Percentiles rank a stretch among this genome's conserved stretches.
These are phyloP conservation scores for Ctenosaura bakeri DNA, from an alignment of 2,797 vertebrate genomes.

Conservation along the genomic window DNA sequence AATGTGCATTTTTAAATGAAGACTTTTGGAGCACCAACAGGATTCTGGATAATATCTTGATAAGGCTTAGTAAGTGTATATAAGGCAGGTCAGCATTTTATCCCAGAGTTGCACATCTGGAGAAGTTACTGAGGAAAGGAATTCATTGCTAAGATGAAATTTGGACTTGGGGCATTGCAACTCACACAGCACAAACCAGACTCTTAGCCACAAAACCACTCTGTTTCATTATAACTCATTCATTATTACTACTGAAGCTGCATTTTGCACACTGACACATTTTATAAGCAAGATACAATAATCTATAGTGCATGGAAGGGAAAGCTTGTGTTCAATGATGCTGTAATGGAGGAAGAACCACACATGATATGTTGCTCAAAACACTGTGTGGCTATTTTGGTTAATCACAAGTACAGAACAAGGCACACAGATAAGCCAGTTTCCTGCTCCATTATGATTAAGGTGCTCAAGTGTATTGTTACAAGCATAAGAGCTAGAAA, in stretches of 20 bases:
- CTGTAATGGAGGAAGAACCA: not conserved
- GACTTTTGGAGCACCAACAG: too few relatives aligned
- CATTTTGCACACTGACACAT: not conserved
- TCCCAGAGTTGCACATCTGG: too few relatives aligned
- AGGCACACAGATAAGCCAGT: not conserved
- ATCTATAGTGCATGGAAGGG: not conserved
- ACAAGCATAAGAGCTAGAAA: not conserved
- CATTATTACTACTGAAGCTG: too few relatives aligned
- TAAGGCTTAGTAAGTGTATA: too few relatives aligned
- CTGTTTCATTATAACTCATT: too few relatives aligned
- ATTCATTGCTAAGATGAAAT: too few relatives aligned
- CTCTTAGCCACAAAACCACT: not conserved
- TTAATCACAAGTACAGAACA: not conserved
- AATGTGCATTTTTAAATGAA: too few relatives aligned
- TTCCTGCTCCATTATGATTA: not conserved
- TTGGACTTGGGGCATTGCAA: too few relatives aligned
- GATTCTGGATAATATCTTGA: too few relatives aligned
- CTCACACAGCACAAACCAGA: not conserved
- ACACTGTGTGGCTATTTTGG: not conserved
- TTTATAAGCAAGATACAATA: not conserved
- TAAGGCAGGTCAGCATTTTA: too few relatives aligned
- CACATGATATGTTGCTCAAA: not conserved
- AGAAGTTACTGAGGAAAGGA: too few relatives aligned
- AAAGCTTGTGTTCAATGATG: not conserved
- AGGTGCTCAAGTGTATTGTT: not conserved